Percentiles rank a stretch among this genome's conserved stretches.
phyloP scores from a whole-genome alignment of 92 coral and sea anemone species.

The Isaurus tuberculatus region DNA sequence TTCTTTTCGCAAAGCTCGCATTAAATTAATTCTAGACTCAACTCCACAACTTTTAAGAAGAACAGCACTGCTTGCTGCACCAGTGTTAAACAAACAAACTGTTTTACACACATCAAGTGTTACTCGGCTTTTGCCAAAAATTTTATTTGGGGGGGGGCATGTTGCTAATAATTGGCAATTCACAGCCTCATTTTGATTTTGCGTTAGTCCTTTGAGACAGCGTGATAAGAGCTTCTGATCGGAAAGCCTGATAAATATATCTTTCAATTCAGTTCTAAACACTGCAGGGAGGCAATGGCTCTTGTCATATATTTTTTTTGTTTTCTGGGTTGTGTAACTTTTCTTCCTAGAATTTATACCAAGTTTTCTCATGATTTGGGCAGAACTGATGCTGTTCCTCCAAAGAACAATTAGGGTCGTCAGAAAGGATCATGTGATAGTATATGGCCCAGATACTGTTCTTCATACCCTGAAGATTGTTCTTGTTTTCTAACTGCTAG shows the following conservation, averaged over 20 bases:
- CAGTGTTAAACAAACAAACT: constrained; percentile 66
- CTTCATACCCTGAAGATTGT: constrained; percentile 51
- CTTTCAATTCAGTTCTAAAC: constrained; percentile 44
- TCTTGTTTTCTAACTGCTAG: constrained; percentile 52
- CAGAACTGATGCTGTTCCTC: constrained; percentile 56
- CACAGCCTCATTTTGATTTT: constrained; percentile 68
- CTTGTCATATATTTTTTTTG: constrained; percentile 46
- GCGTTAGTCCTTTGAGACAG: constrained; percentile 61
- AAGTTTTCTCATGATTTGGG: constrained; percentile 53
- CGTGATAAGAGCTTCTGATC: constrained; percentile 44
- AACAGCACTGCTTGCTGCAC: constrained; percentile 75
- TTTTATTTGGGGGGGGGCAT: constrained; percentile 64
- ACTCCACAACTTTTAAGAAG: constrained; percentile 59
- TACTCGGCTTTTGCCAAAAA: constrained; percentile 59
- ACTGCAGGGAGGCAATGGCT: constrained; percentile 34
- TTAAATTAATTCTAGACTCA: constrained; percentile 32
- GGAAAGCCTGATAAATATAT: constrained; percentile 49
- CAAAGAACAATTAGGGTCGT: neutral
- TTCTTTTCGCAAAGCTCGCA: constrained; percentile 54
- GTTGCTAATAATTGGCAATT: constrained; percentile 69
- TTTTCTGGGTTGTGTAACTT: constrained; percentile 18
- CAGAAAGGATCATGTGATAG: constrained; percentile 51
- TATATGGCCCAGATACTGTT: constrained; percentile 58
- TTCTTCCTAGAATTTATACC: constrained; percentile 66
- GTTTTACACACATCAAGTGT: constrained; percentile 55